Base-by-base conservation (phyloP, 2,888 invertebrate genomes). In the Ornithoptera alexandrae region DNA sequence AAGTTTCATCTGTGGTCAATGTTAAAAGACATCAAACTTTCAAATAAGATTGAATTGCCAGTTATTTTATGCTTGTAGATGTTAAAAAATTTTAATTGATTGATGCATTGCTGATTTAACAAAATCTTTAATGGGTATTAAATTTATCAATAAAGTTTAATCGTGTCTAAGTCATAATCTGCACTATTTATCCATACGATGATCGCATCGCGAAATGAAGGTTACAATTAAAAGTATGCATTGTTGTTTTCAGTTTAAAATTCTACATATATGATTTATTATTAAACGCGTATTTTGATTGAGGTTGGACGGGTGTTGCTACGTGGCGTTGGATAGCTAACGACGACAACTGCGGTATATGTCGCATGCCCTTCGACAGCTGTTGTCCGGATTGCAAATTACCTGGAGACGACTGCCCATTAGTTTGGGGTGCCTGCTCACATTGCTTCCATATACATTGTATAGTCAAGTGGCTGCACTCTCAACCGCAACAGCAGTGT, bases 401-500 rank as follows among this genome's bases (percentile, higher is more conserved):
- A 74, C 99, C 99, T 30, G 99, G 99, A 65, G 99, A 99, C 93
- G 98, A 99, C 90, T 99, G 99, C 84, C 99, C 99, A 18, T 90
- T 99, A 84, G 99, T 99, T 59, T 99, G 98, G 98, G 99, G 99
- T 72, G 97, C 97, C 83, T 99, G 99, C 89, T 97, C 98, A 12
- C 99, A 99, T 93, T 99, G 99, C 92, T 99, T 99, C 90, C 99
- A 99, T 90, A 98, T 99, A 90, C 99, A 99, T 90, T 99, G 99
- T 92, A 99, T 99, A 82, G 97, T 98, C 86, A 99, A 99, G 94
- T 99, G 99, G 99, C 94, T 99, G 65, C 98, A 99, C 85, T 97
- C 98, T 22, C 97, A 97, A 89, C 96, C 96, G 78, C 96, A 96
- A 89, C 97, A 97, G 83, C 95, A 96, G 93, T 97, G 97, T 80